A percentile compares a stretch with the other conserved stretches of the same genome.
Conservation (phyloP, 2,888 invertebrate species). For the Stenurella melanura region DNA sequence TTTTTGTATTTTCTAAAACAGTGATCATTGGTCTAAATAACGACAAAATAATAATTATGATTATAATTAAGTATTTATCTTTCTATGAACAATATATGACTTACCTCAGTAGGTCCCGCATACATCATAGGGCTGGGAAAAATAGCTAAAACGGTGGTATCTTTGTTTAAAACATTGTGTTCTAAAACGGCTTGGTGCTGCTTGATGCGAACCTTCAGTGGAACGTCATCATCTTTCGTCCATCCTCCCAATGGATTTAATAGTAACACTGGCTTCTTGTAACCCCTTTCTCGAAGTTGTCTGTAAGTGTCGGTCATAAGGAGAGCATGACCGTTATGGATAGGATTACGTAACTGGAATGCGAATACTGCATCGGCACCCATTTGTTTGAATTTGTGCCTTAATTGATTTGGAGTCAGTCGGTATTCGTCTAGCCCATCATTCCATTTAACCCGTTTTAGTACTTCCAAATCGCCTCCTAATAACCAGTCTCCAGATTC, state of each 20-base stretch:
- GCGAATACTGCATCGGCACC: constrained; percentile 97
- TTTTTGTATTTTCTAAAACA: no score
- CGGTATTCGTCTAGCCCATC: constrained; percentile 96
- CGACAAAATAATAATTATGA: no score
- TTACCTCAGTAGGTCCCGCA: constrained; percentile 96
- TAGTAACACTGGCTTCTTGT: constrained; percentile 92
- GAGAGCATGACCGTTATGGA: constrained; percentile 98
- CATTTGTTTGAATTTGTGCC: constrained; percentile 84
- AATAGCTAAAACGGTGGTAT: constrained; percentile 92
- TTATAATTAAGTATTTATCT: no score
- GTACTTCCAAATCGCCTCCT: constrained; percentile 92
- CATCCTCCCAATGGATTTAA: constrained; percentile 96
- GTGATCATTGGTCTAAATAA: no score
- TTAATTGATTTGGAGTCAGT: constrained; percentile 92
- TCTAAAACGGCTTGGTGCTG: constrained; percentile 94
- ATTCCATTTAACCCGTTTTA: constrained; percentile 91
- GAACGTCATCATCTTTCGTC: constrained; percentile 99
- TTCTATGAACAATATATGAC: not conserved
- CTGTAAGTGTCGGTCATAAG: constrained; percentile 94
- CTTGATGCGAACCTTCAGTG: constrained; percentile 88
- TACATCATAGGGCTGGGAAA: constrained; percentile 99
- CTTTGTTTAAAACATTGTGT: constrained; percentile 87
- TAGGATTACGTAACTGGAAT: constrained; percentile 96
- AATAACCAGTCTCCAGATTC: constrained; percentile 96
- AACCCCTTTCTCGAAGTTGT: constrained; percentile 79